Percentiles rank a stretch among this genome's conserved stretches.
phyloP scores from a whole-genome alignment of 2,888 invertebrate species.

The Nemotelus pantherinus region DNA sequence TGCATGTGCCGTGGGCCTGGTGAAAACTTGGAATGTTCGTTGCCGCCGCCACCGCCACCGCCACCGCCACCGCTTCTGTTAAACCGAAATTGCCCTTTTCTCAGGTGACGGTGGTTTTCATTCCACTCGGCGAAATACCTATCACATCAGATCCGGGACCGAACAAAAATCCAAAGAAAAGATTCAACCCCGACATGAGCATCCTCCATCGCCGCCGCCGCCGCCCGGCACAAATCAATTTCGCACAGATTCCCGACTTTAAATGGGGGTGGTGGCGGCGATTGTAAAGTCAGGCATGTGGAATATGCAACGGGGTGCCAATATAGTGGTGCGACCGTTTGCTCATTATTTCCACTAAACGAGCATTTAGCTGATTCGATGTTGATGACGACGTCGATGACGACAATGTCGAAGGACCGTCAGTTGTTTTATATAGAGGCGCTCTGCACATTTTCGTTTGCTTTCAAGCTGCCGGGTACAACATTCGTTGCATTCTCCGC shows the following conservation, averaged over 20 bases:
- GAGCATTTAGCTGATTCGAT: conserved; percentile 34
- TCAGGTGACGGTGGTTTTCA: background rate
- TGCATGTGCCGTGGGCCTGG: conserved; percentile 6
- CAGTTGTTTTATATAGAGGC: background rate
- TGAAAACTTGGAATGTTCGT: conserved; percentile 23
- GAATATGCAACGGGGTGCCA: conserved; percentile 34
- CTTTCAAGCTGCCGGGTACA: conserved; percentile 3
- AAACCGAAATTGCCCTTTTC: background rate
- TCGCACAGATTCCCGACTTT: background rate
- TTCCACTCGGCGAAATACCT: background rate
- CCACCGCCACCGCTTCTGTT: no score
- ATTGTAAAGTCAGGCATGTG: conserved; percentile 21
- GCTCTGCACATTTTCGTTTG: background rate
- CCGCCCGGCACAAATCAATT: no score
- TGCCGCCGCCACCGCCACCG: background rate
- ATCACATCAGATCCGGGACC: background rate
- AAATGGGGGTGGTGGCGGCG: conserved; percentile 2
- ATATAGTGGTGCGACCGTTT: conserved; percentile 23
- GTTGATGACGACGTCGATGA: background rate
- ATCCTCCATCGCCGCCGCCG: no score
- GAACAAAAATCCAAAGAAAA: background rate
- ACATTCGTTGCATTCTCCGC: background rate
- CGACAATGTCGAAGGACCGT: background rate
- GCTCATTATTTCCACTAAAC: conserved; percentile 45
- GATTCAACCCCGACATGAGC: background rate